phyloP scores from a whole-genome alignment of 2,888 invertebrate species.

The Flexamia atlantica region DNA sequence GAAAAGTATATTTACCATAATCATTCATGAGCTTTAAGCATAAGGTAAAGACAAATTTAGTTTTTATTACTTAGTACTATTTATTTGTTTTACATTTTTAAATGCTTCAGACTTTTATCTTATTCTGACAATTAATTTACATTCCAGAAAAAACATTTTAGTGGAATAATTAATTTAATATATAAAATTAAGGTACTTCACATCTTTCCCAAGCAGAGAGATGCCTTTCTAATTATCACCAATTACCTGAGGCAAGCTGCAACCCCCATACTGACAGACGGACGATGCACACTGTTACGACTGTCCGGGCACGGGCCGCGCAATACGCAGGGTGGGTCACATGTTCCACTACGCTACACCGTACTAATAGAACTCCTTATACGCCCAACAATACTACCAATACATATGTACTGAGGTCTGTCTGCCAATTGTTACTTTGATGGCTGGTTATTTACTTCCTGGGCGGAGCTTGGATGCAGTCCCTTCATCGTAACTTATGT shows the following conservation, averaged over 20 bases:
- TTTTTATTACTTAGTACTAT: no score
- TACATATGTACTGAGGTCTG: background rate
- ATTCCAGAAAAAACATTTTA: no score
- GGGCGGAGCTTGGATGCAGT: conserved; percentile 12
- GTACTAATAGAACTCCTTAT: conserved; percentile 19
- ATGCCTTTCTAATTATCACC: no score
- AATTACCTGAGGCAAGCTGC: conserved; percentile 34
- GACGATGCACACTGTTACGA: background rate
- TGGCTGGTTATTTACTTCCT: conserved; percentile 33
- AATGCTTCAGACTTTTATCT: no score
- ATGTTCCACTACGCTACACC: conserved; percentile 45
- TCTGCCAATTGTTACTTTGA: conserved; percentile 19
- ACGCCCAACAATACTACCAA: conserved; percentile 49
- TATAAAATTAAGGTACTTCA: no score
- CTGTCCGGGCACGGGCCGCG: conserved; percentile 7
- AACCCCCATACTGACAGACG: conserved; percentile 16
- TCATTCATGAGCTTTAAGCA: no score
- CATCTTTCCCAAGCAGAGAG: no score
- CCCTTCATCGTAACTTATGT: conserved; percentile 9
- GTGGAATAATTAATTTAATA: no score
- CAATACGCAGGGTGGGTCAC: conserved; percentile 26
- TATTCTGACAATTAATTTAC: no score
- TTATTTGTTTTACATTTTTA: no score
- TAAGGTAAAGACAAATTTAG: no score
- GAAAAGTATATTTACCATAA: no score